These are phyloP conservation scores for Megalonaias nervosa DNA, from an alignment of 1,140 invertebrate genomes.

Conservation along the genomic window DNA sequence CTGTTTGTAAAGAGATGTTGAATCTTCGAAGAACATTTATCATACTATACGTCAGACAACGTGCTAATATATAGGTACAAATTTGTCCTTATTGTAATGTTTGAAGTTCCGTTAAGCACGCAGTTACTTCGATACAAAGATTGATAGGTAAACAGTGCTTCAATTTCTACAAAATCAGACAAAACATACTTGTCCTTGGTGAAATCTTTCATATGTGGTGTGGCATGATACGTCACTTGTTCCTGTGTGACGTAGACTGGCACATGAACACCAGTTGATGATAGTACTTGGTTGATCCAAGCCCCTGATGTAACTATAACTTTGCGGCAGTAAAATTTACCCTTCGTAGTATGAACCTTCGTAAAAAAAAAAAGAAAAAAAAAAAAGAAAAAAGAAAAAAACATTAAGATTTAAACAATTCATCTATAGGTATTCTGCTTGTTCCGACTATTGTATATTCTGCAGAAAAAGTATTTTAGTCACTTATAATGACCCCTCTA, in stretches of 20 bases:
- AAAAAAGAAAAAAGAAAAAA: not conserved
- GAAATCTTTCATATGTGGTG: conserved; percentile 65
- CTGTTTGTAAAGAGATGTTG: no score
- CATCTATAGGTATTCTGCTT: no score
- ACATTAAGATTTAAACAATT: not conserved
- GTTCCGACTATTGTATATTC: no score
- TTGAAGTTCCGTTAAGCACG: not conserved
- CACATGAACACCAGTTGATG: conserved; percentile 64
- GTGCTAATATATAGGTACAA: not conserved
- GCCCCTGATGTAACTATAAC: conserved; percentile 63
- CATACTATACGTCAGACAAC: not conserved
- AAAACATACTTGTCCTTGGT: conserved; percentile 61
- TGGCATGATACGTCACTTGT: conserved; percentile 67
- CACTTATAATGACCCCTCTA: no score
- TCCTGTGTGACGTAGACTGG: conserved; percentile 67
- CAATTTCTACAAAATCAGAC: not conserved
- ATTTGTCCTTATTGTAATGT: not conserved
- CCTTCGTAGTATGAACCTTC: conserved; percentile 59
- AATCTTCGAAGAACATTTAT: no score
- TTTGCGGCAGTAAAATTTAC: conserved; percentile 53
- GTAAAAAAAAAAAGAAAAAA: conserved; percentile 3
- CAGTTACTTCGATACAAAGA: not conserved
- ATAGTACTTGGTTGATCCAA: conserved; percentile 65
- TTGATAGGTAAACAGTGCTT: not conserved
- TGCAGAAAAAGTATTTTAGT: no score